Conservation (phyloP, 2,888 invertebrate genomes). For the Empis stercorea region DNA sequence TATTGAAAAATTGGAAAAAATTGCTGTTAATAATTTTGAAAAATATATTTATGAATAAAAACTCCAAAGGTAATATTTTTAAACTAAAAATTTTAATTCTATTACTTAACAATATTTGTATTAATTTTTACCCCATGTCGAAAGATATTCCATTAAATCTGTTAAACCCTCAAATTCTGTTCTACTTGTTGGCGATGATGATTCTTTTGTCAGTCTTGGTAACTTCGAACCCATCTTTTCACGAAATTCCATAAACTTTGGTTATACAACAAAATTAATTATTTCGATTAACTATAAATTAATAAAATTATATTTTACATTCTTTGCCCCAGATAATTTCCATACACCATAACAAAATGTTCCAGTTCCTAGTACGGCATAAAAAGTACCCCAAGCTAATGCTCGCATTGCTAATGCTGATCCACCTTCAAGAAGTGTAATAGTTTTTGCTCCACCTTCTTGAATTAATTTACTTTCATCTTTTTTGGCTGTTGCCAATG, state of each 20-base stretch:
- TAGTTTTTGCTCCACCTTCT: constrained; percentile 51
- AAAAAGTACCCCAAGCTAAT: constrained; percentile 75
- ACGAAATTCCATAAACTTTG: constrained; percentile 74
- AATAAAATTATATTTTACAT: constrained; percentile 52
- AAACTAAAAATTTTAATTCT: neutral
- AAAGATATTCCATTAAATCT: constrained; percentile 69
- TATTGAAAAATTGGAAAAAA: neutral
- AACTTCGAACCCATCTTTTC: constrained; percentile 63
- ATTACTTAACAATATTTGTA: neutral
- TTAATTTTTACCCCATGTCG: constrained; percentile 35
- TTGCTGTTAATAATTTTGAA: neutral
- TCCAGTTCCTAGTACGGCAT: constrained; percentile 75
- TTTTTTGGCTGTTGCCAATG: constrained; percentile 64
- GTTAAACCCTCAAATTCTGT: constrained; percentile 77
- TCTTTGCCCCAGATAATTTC: constrained; percentile 76
- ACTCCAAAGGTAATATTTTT: neutral
- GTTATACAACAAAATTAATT: too few relatives aligned
- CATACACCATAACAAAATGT: constrained; percentile 70
- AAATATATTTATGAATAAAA: neutral
- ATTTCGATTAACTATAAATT: too few relatives aligned
- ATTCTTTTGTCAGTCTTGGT: constrained; percentile 63
- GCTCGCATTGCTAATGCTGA: constrained; percentile 69
- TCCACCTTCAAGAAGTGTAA: constrained; percentile 61
- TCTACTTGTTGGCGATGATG: constrained; percentile 64
- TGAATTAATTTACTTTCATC: constrained; percentile 66